These are phyloP conservation scores for Acrocephalus scirpaceus DNA, from an alignment of 2,797 vertebrate genomes.

Conservation along the genomic window DNA sequence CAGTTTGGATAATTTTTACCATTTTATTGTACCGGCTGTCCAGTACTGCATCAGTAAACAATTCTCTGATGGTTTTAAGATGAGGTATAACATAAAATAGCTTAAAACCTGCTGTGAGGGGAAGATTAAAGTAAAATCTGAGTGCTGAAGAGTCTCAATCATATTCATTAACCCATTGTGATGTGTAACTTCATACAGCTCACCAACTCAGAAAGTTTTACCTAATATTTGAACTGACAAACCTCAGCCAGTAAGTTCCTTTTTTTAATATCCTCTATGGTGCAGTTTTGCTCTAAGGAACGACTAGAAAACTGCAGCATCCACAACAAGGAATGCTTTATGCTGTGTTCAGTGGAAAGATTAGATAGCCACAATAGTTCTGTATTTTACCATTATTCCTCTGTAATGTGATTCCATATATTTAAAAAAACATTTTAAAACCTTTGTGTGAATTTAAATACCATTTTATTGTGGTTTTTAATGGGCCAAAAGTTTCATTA, in stretches of 20 bases:
- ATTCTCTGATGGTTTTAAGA: neutral
- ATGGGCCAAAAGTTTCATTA: neutral
- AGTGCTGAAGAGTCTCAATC: neutral
- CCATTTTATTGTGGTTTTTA: neutral
- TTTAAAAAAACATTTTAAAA: neutral
- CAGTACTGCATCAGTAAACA: neutral
- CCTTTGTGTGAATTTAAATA: neutral
- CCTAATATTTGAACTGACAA: neutral
- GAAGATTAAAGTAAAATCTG: neutral
- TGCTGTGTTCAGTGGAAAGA: neutral
- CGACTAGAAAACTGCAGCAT: neutral
- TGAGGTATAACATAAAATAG: neutral
- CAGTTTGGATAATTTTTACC: neutral
- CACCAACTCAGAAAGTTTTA: neutral
- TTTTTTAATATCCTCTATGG: neutral
- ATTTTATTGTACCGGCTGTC: neutral
- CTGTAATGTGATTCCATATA: fast-evolving
- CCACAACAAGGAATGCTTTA: neutral
- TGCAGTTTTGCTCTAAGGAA: neutral
- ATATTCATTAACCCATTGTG: neutral
- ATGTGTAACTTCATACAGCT: neutral
- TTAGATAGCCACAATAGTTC: neutral
- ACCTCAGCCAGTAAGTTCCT: neutral
- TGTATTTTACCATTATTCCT: neutral
- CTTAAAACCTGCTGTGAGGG: neutral